Evolutionary conservation across 2,113 vertebrate genomes (phyloP).

Genomic region (Trochalopteron elliotii): DNA sequence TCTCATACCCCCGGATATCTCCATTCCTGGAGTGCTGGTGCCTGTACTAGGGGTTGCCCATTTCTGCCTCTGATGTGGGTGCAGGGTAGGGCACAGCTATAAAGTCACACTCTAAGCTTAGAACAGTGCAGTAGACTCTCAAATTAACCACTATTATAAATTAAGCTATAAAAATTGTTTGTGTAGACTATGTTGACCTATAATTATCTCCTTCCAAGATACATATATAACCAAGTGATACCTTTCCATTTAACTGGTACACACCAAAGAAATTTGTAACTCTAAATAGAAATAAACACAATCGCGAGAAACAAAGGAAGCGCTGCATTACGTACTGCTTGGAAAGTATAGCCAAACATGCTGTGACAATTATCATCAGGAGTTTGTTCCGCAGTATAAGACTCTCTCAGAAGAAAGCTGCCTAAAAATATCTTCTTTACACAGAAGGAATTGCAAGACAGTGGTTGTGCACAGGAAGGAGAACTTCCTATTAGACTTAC

Average conservation of each 20-base stretch:
- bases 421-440: neutral
- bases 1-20: fast-evolving
- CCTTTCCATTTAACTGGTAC: neutral
- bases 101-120: neutral
- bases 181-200: neutral
- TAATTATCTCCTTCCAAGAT: neutral
- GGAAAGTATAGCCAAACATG: neutral
- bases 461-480: neutral
- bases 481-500: neutral
- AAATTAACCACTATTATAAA: neutral
- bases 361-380: neutral
- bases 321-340: neutral
- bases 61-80: neutral
- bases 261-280: neutral
- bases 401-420: neutral
- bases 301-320: neutral
- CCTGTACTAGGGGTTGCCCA: too few relatives aligned
- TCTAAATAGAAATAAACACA: neutral
- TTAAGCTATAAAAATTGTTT: neutral
- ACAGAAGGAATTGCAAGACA: neutral
- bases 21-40: fast-evolving
- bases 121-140: neutral
- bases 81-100: neutral
- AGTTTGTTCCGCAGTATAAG: neutral
- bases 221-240: neutral